phyloP scores from a whole-genome alignment of 2,888 invertebrate genomes.

The Horisme vitalbata region DNA sequence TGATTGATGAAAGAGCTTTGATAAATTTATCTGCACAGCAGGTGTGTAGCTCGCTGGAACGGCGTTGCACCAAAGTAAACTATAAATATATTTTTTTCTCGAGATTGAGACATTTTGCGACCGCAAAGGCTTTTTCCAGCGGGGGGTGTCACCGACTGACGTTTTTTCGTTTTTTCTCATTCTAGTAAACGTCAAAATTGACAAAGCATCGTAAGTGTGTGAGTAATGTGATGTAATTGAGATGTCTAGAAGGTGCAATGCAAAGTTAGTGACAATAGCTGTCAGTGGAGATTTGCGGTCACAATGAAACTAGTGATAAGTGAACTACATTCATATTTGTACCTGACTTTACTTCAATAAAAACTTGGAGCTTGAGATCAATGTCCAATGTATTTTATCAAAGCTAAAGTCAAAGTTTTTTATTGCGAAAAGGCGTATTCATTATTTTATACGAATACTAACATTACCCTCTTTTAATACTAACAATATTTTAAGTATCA shows the following conservation, averaged over 20 bases:
- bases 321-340: constrained; percentile 25
- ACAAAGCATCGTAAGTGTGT: constrained; percentile 48
- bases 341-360: constrained; percentile 1
- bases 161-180: constrained; percentile 50
- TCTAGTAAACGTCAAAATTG: constrained; percentile 64
- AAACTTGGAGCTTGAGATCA: constrained; percentile 2
- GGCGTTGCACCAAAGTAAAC: constrained; percentile 47
- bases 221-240: constrained; percentile 44
- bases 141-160: constrained; percentile 65
- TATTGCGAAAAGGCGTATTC: too few species aligned
- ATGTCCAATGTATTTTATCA: too few species aligned
- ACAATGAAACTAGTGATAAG: constrained; percentile 31
- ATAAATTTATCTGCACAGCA: constrained; percentile 66
- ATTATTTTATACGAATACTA: too few species aligned
- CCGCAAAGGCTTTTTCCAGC: constrained; percentile 71
- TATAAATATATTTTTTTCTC: constrained; percentile 56
- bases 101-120: constrained; percentile 75
- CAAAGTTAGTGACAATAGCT: constrained; percentile 43
- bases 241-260: constrained; percentile 42
- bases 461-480: too few species aligned
- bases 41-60: constrained; percentile 55
- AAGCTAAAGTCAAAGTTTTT: too few species aligned
- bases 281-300: constrained; percentile 44
- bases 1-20: constrained; percentile 22
- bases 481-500: too few species aligned